phyloP scores from a whole-genome alignment of 2,113 vertebrate species.

The Carollia perspicillata region DNA sequence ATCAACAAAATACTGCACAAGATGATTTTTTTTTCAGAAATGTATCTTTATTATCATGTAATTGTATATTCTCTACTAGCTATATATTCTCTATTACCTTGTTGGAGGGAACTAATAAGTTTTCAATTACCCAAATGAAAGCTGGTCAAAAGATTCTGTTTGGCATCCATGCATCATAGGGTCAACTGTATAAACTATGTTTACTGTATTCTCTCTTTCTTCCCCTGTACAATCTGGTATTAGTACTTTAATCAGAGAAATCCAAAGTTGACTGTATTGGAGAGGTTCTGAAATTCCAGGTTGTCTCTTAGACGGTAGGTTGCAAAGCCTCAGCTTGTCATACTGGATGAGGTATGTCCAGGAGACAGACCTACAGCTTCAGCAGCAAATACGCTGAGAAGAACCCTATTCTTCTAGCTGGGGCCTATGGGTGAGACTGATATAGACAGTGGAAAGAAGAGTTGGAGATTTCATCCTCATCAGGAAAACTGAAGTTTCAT shows the following conservation, averaged over 20 bases:
- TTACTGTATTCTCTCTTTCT: not conserved
- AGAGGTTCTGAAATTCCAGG: not conserved
- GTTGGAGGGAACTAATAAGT: not conserved
- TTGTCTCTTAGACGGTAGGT: not conserved
- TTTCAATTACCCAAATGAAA: not conserved
- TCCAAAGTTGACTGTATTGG: not conserved
- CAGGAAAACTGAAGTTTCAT: constrained; percentile 21
- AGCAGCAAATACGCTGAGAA: not conserved
- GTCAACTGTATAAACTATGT: not conserved
- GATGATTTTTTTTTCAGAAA: not conserved
- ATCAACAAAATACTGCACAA: not conserved
- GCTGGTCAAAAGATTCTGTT: not conserved
- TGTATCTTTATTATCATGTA: not conserved
- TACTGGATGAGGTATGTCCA: not conserved
- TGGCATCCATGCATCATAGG: not conserved
- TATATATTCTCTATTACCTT: not conserved
- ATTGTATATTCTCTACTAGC: not conserved
- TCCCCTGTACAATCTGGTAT: not conserved
- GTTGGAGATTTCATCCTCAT: not conserved
- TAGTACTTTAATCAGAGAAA: not conserved
- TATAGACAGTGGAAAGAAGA: not conserved
- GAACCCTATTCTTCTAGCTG: not conserved
- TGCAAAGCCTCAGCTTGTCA: not conserved
- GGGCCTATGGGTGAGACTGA: not conserved
- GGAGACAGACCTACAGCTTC: not conserved